Evolutionary conservation across 2,797 vertebrate species (phyloP), one percentile per base, ranked within the genome.

Genomic region (Podarcis siculus): DNA sequence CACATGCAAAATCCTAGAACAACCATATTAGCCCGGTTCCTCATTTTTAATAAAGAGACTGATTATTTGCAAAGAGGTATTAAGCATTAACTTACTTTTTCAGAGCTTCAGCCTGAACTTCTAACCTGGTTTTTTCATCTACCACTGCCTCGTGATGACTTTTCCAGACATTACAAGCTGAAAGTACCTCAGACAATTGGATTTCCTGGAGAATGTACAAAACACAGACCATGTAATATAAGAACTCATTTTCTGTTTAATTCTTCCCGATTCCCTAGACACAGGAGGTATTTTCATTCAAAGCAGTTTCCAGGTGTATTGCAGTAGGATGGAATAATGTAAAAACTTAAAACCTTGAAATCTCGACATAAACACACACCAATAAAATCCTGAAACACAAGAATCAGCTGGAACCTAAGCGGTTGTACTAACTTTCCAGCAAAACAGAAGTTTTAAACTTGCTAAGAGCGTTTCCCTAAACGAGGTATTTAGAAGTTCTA

Each of bases 111-210:
- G 90, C 92, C 71, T 98, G 96, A 95, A 94, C 95, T 81, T 97
- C 93, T 85, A 98, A 96, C 8, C 83, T 92, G 25, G 91, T 91
- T 90, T 96, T 98, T 93, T 97, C 98, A 88, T 98, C 96, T 19
- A 89, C 79, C 42, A 95, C 93, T 90, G 93, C 95, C 94, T 97
- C 95, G 49, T 97, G 96, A 90, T 96, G 94, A 0, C 37, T 95
- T 95, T 96, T 98, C 97, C 97, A 98, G 92, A 90, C 91, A 85
- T 97, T 95, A 23, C 95, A 96, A 90, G 97, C 96, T 87, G 94
- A 96, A 87, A 94, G 85, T 66, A 96, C 96, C 82, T 96, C 96
- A 88, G 94, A 93, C 87, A 99, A 95, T 93, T 96, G 94, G 90
- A 94, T 94, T 90, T 99, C 98, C 98, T 98, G 94, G 49, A 92